Evolutionary conservation across 2,113 vertebrate species (phyloP).

Genomic region (Phalacrocorax pelagicus): DNA sequence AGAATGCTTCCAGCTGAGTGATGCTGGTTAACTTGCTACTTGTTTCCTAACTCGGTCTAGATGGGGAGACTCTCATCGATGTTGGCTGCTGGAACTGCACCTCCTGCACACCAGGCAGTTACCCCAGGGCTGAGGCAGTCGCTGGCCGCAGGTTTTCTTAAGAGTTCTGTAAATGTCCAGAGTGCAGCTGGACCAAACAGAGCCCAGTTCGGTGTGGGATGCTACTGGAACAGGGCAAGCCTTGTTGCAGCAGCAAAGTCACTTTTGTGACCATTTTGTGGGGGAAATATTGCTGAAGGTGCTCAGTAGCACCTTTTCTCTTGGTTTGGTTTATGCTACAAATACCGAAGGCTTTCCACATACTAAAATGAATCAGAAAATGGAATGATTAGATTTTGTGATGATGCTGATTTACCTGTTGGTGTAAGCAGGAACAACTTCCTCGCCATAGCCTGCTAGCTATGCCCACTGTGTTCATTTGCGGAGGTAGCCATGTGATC

Average conservation of each 20-base stretch:
- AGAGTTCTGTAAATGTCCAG: background rate
- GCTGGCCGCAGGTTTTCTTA: background rate
- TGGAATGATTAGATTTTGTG: fast-evolving
- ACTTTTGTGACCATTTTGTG: fast-evolving
- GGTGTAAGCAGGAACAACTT: background rate
- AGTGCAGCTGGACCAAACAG: fast-evolving
- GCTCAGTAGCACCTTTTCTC: background rate
- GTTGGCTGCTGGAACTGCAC: background rate
- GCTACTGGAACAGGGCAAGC: background rate
- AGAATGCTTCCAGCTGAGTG: background rate
- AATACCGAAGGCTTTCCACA: background rate
- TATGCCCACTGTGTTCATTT: background rate
- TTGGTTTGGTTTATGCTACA: background rate
- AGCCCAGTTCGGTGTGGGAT: background rate
- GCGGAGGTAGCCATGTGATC: background rate
- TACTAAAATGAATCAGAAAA: background rate
- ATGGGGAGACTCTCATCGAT: background rate
- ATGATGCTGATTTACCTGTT: background rate
- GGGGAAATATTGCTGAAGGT: background rate
- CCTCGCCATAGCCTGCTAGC: background rate
- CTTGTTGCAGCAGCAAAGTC: background rate
- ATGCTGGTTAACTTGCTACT: background rate
- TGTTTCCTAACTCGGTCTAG: background rate
- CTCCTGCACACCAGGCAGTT: fast-evolving
- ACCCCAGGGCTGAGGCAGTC: background rate